A percentile compares a stretch with the other conserved stretches of the same genome.
These are phyloP conservation scores for Cylloceria caligata DNA, from an alignment of 2,888 invertebrate species.

Conservation along the genomic window DNA sequence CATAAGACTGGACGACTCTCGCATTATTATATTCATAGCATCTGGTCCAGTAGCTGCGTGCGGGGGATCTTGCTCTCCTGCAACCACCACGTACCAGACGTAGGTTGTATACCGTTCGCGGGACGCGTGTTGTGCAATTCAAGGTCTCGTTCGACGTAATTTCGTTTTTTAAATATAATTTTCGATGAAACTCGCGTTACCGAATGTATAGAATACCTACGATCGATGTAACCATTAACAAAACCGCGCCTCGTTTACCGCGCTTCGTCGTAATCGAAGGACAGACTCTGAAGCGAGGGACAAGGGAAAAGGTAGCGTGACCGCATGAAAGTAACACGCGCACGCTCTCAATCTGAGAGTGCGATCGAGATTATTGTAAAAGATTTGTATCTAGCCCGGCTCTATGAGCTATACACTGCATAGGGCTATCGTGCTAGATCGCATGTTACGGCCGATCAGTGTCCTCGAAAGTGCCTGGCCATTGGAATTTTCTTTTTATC, in stretches of 20 bases:
- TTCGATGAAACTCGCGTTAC: slow-evolving; percentile 65
- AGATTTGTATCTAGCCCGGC: slow-evolving; percentile 3
- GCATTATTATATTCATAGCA: slow-evolving; percentile 44
- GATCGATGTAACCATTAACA: slow-evolving; percentile 38
- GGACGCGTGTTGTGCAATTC: slow-evolving; percentile 77
- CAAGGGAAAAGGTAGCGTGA: slow-evolving; percentile 61
- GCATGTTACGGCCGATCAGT: slow-evolving; percentile 60
- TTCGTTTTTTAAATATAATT: slow-evolving; percentile 61
- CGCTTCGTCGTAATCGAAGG: slow-evolving; percentile 61
- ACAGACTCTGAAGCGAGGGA: slow-evolving; percentile 30
- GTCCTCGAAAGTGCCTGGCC: slow-evolving; percentile 46
- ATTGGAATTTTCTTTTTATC: slow-evolving; percentile 47
- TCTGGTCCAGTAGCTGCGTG: slow-evolving; percentile 51
- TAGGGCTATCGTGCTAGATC: slow-evolving; percentile 25
- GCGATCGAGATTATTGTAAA: slow-evolving; percentile 31
- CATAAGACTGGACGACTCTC: slow-evolving; percentile 28
- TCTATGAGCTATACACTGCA: not conserved
- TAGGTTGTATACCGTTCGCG: slow-evolving; percentile 30
- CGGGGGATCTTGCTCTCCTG: slow-evolving; percentile 63
- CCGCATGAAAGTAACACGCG: slow-evolving; percentile 61
- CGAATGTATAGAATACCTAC: slow-evolving; percentile 58
- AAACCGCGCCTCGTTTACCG: slow-evolving; percentile 49
- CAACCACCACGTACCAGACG: slow-evolving; percentile 46
- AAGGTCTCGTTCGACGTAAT: slow-evolving; percentile 75
- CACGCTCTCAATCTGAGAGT: slow-evolving; percentile 27